Evolutionary conservation across 2,113 vertebrate genomes (phyloP), one percentile per base, ranked within the genome.

Genomic region (Chionis minor): DNA sequence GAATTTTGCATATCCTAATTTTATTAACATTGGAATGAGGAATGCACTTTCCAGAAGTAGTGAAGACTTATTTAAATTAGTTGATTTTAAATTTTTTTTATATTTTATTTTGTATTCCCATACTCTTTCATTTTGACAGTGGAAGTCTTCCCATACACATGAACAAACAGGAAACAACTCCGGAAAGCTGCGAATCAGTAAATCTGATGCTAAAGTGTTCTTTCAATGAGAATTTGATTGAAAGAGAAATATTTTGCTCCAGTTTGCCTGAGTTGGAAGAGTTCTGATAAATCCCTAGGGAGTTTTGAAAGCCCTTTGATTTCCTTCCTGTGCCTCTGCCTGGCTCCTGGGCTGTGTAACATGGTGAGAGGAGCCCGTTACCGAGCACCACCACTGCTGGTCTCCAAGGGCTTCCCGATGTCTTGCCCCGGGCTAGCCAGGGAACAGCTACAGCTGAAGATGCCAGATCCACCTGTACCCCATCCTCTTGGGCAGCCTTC

Each of bases 11-110:
- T 70, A 33, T 58, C 1, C 1, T 49, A 44, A 4, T 45, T 86
- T 72, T 69, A 42, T 51, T 56, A 47, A 40, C 4, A 65, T 22
- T 56, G 23, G 49, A 88, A 52, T 9, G 28, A 52, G 8, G 24
- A 88, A 65, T 26, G 7, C 18, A 61, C 8, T 35, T 90, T 51
- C 33, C 19, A 73, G 10, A 66, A 87, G 6, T 12, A 59, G 28
- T 9, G 8, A 86, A 66, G 35, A 26, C 5, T 72, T 79, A 22
- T 52, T 62, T 62, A 66, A 78, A 3, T 35, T 12, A 9, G 7
- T 7, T 54, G 8, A 1, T 2, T 58, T 54, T 32, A 7, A 27
- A 2, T 1, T 7, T 15, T 17, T 54, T 69, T 77, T 2, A 3
- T 38, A 22, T 26, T 51, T 51, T 56, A 2, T 38, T 16, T 69